phyloP scores from a whole-genome alignment of 2,797 vertebrate species.

The Sebastes goodei region DNA sequence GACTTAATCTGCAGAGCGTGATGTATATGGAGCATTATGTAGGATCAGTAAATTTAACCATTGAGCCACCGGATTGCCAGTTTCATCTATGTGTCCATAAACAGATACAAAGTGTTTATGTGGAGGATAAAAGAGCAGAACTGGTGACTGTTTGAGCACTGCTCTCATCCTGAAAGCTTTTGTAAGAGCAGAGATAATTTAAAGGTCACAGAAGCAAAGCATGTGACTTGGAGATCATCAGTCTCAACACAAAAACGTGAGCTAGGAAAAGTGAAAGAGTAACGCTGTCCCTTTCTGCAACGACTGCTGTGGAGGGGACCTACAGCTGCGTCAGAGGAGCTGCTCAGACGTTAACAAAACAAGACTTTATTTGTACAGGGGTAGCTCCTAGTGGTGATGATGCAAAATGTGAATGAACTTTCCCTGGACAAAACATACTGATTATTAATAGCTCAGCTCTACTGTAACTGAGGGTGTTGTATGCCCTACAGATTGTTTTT shows the following conservation, averaged over 20 bases:
- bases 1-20: slow-evolving; percentile 11
- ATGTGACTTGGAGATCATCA: neutral
- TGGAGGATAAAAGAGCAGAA: neutral
- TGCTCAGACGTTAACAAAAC: neutral
- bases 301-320: neutral
- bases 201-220: neutral
- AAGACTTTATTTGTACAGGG: neutral
- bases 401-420: too few species aligned
- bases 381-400: neutral
- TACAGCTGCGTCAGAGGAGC: neutral
- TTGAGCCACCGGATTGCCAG: neutral
- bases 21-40: neutral
- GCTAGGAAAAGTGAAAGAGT: neutral
- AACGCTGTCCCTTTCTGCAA: neutral
- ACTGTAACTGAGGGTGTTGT: neutral
- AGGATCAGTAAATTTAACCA: neutral
- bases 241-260: neutral
- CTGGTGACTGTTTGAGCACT: neutral
- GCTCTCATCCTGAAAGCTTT: neutral
- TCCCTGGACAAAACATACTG: too few species aligned
- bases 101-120: neutral
- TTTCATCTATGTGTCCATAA: neutral
- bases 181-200: neutral
- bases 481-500: neutral
- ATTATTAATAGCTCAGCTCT: too few species aligned